A percentile compares a stretch with the other conserved stretches of the same genome.
Evolutionary conservation across 1,140 invertebrate species (phyloP).

Genomic region (Lysiphlebus fabarum): DNA sequence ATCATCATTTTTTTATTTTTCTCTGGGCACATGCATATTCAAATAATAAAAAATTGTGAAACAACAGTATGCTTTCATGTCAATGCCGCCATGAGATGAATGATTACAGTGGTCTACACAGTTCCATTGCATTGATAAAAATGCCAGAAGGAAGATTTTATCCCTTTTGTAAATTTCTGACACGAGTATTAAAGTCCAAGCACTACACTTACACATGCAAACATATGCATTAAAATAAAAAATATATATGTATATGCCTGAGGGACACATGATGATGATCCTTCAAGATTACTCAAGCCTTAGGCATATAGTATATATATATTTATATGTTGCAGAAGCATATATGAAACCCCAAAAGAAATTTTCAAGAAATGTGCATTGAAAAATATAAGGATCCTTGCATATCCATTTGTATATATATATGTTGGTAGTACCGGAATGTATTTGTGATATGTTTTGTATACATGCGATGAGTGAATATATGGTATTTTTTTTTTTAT

Average conservation of each 20-base stretch:
- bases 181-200: slow-evolving; percentile 11
- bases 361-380: slow-evolving; percentile 11
- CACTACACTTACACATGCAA: too few species aligned
- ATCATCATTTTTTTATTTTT: too few species aligned
- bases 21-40: too few species aligned
- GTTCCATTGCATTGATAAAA: slow-evolving; percentile 2
- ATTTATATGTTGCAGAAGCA: background rate
- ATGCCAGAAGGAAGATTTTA: slow-evolving; percentile 7
- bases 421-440: too few species aligned
- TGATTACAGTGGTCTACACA: slow-evolving; percentile 7
- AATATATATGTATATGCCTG: slow-evolving; percentile 18
- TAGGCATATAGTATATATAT: slow-evolving; percentile 1
- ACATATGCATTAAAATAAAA: too few species aligned
- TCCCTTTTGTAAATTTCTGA: slow-evolving; percentile 18
- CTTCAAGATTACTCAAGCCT: slow-evolving; percentile 9
- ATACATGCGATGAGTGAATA: background rate
- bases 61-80: background rate
- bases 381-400: background rate
- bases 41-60: too few species aligned
- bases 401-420: too few species aligned
- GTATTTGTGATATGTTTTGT: too few species aligned
- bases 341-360: slow-evolving; percentile 1
- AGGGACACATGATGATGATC: slow-evolving; percentile 20
- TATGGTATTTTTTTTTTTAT: background rate
- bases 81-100: slow-evolving; percentile 10